Conservation (phyloP, 2,113 vertebrate species). For the Siniperca chuatsi region DNA sequence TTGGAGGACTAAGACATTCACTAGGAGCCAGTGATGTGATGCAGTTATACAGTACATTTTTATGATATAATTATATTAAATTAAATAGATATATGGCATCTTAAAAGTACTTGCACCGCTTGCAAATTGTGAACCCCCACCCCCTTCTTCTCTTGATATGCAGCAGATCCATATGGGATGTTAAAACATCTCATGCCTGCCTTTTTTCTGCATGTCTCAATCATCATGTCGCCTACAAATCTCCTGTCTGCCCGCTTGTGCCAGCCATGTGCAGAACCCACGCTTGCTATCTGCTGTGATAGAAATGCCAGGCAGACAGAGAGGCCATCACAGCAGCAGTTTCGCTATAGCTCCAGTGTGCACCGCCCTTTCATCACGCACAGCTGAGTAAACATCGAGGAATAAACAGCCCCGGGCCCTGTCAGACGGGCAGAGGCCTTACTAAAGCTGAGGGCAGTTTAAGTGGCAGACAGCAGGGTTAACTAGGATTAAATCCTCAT, state of each 20-base stretch:
- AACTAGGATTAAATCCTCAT: constrained; percentile 53
- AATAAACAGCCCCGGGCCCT: constrained; percentile 57
- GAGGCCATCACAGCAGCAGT: constrained; percentile 33
- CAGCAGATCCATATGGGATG: constrained; percentile 46
- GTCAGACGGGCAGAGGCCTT: constrained; percentile 35
- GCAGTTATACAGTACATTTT: constrained; percentile 35
- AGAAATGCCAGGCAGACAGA: constrained; percentile 24
- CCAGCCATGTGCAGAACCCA: constrained; percentile 56
- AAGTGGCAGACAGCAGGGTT: constrained; percentile 56
- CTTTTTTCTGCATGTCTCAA: constrained; percentile 25
- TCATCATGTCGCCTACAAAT: constrained; percentile 59
- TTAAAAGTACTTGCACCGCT: constrained; percentile 40
- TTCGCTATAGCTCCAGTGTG: constrained; percentile 25
- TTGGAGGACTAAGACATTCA: constrained; percentile 31
- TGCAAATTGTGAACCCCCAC: constrained; percentile 23
- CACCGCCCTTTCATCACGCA: constrained; percentile 31
- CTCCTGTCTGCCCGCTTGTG: constrained; percentile 38
- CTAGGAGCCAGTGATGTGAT: constrained; percentile 3
- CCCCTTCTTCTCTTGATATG: neutral
- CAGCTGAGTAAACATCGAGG: constrained; percentile 68
- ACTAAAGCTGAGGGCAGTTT: constrained; percentile 37
- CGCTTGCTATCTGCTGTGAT: constrained; percentile 41
- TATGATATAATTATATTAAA: constrained; percentile 32
- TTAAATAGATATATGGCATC: constrained; percentile 18
- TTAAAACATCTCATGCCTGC: constrained; percentile 49